Percentiles rank a stretch among this genome's conserved stretches.
Evolutionary conservation across 2,797 vertebrate genomes (phyloP).

Genomic region (Poecile montanus): DNA sequence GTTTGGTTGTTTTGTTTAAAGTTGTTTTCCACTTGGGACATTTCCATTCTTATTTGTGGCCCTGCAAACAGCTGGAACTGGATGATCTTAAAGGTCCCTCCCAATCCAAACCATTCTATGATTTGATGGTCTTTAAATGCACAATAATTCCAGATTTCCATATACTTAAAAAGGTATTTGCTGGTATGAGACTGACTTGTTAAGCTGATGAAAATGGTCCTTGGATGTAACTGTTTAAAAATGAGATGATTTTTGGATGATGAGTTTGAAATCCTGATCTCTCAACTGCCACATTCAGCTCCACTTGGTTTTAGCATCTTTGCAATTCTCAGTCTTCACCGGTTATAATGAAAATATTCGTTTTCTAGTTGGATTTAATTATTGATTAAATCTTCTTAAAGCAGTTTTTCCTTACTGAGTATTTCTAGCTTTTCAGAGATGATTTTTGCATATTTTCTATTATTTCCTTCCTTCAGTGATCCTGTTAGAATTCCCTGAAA

Average conservation of each 20-base stretch:
- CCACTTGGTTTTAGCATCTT: neutral
- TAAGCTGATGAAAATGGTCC: neutral
- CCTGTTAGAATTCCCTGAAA: neutral
- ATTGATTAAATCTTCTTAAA: neutral
- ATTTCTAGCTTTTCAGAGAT: neutral
- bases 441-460: neutral
- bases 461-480: neutral
- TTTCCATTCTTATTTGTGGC: neutral
- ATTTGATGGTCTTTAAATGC: neutral
- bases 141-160: neutral
- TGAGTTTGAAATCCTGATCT: neutral
- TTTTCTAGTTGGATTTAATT: neutral
- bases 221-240: neutral
- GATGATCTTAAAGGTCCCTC: neutral
- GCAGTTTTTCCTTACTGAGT: neutral
- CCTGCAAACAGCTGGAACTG: neutral
- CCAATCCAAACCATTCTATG: neutral
- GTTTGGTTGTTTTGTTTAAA: neutral
- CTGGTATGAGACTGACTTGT: neutral
- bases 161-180: neutral
- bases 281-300: neutral
- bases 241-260: neutral
- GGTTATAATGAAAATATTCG: fast-evolving
- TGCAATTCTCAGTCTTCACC: neutral
- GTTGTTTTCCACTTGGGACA: neutral